These are phyloP conservation scores for Philopedon plagiatum DNA, from an alignment of 2,888 invertebrate genomes.

Conservation along the genomic window DNA sequence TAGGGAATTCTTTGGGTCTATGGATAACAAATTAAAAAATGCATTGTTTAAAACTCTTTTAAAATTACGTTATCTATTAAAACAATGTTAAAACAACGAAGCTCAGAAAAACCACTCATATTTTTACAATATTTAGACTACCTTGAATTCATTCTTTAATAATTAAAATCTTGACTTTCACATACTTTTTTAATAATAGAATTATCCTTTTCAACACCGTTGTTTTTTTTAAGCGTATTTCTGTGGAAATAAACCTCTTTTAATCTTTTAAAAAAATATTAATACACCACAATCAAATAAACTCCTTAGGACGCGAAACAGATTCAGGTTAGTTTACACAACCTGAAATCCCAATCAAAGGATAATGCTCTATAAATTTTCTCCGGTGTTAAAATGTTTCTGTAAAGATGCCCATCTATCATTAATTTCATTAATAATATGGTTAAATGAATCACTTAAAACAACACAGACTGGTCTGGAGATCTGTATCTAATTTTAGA, in stretches of 20 bases:
- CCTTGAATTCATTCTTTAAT: too few species aligned
- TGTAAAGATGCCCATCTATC: constrained; percentile 13
- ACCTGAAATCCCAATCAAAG: constrained; percentile 11
- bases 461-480: constrained; percentile 28
- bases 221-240: background rate
- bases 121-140: too few species aligned
- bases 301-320: background rate
- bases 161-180: too few species aligned
- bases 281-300: background rate
- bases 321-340: constrained; percentile 15
- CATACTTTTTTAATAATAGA: too few species aligned
- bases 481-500: constrained; percentile 18
- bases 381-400: constrained; percentile 12
- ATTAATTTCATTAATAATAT: constrained; percentile 15
- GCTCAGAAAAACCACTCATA: too few species aligned
- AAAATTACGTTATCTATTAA: too few species aligned
- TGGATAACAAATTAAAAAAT: too few species aligned
- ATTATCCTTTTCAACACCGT: background rate
- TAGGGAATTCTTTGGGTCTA: too few species aligned
- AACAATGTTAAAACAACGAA: too few species aligned
- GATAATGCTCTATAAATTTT: constrained; percentile 19
- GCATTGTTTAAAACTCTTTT: too few species aligned
- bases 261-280: constrained; percentile 7
- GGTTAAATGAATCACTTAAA: constrained; percentile 19
- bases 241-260: background rate